Conservation (phyloP, 2,888 invertebrate genomes). For the Galeopsomyia nigrocyanea region DNA sequence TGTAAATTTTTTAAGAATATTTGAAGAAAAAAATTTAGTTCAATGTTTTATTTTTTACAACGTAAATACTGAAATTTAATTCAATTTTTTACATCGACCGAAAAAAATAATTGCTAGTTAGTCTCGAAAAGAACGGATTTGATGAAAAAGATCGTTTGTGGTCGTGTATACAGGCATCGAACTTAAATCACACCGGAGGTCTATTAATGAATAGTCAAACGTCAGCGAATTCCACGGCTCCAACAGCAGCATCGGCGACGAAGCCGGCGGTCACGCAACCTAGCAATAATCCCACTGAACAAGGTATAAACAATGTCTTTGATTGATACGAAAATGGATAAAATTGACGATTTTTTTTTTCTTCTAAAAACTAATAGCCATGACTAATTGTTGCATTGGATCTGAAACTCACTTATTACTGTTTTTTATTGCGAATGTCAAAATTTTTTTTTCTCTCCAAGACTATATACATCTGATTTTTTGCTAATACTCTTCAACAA, state of each 20-base stretch:
- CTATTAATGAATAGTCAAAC: conserved; percentile 66
- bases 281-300: conserved; percentile 63
- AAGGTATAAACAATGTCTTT: conserved; percentile 59
- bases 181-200: conserved; percentile 65
- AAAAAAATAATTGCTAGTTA: no score
- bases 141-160: conserved; percentile 19
- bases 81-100: no score
- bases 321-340: conserved; percentile 39
- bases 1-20: not conserved
- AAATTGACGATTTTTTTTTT: conserved; percentile 33
- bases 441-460: conserved; percentile 6
- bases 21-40: no score
- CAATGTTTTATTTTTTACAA: no score
- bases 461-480: no score
- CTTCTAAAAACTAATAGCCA: conserved; percentile 36
- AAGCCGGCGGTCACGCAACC: conserved; percentile 63
- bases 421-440: conserved; percentile 39
- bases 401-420: conserved; percentile 36
- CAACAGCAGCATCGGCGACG: conserved; percentile 52
- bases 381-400: conserved; percentile 45
- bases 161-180: conserved; percentile 58
- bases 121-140: not conserved
- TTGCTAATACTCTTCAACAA: conserved; percentile 24
- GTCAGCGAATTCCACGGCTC: conserved; percentile 61
- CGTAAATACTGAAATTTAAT: no score